Conservation (phyloP, 2,797 vertebrate genomes). For the Phylloscopus collybita region DNA sequence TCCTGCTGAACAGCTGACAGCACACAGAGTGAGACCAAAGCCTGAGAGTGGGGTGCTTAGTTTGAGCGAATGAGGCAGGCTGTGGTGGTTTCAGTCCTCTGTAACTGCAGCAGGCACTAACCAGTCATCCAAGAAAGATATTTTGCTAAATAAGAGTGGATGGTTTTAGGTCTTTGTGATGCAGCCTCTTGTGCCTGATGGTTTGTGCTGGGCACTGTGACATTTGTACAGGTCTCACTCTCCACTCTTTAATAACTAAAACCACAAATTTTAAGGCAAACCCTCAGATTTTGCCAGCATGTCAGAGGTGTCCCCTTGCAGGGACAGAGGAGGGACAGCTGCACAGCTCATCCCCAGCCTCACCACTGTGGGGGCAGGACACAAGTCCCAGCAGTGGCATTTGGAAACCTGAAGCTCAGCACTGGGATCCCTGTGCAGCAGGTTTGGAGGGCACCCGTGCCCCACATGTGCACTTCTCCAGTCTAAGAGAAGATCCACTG, state of each 20-base stretch:
- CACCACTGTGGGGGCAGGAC: neutral
- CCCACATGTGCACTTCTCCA: fast-evolving
- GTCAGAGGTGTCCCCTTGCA: neutral
- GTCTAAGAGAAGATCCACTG: neutral
- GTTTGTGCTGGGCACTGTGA: neutral
- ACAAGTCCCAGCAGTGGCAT: neutral
- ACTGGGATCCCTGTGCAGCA: fast-evolving
- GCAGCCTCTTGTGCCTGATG: neutral
- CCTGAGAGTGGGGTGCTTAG: fast-evolving
- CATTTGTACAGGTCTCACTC: neutral
- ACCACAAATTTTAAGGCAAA: neutral
- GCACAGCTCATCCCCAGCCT: neutral
- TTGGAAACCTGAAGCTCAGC: neutral
- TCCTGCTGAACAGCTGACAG: too few relatives aligned
- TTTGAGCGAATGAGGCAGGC: too few relatives aligned
- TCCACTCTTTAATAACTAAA: neutral
- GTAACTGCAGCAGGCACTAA: neutral
- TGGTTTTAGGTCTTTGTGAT: neutral
- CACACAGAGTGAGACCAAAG: fast-evolving
- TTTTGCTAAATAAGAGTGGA: neutral
- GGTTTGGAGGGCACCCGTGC: fast-evolving
- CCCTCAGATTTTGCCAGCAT: fast-evolving
- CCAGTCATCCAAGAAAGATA: neutral
- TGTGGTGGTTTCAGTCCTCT: fast-evolving
- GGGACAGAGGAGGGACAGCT: neutral